Base-by-base conservation (phyloP, 2,797 vertebrate species). In the Picus viridis region DNA sequence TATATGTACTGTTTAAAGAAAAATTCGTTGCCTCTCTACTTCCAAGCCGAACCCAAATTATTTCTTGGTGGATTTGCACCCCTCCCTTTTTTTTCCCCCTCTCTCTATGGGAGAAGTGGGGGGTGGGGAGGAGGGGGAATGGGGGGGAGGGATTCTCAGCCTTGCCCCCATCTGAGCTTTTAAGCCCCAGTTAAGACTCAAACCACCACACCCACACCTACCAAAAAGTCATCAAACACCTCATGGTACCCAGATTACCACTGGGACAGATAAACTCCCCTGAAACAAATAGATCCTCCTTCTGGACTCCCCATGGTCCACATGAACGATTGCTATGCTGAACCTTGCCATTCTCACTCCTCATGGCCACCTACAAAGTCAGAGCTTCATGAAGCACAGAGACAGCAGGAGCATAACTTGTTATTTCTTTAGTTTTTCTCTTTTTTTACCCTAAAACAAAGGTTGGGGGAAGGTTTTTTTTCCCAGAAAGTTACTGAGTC, bases 281-380 rank as follows among this genome's bases (percentile, higher is more conserved):
- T 14, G 29, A 29, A 71, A 56, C 16, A 78, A 23, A 43, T 3
- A 29, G 62, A 41, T 69, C 45, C 51, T 51, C n/a, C 15, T 92
- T 72, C 36, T 32, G 72, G 43, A 24, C 18, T 82, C 16, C 39
- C 5, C 10, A 3, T 3, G 7, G 45, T 27, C 12, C 26, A 22
- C 0, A 0, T 29, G 45, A 43, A 17, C 56, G 54, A 8, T 8
- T 1, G 1, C 41, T 61, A 39, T 13, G 12, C 54, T 62, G 34
- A 88, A 63, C 10, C 22, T 73, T n/a, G 15, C 26, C 24, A 34
- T 70, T 43, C 64, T 84, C 1, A 0, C 12, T 85, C 26, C 39
- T 30, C 24, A 5, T 18, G 9, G 62, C 13, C 22, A 10, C 49
- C 45, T 62, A 39, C 6, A 1, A 45, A 54, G 16, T 26, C 39